Conservation (phyloP, 92 coral and sea anemone genomes). For the Heteractis magnifica region DNA sequence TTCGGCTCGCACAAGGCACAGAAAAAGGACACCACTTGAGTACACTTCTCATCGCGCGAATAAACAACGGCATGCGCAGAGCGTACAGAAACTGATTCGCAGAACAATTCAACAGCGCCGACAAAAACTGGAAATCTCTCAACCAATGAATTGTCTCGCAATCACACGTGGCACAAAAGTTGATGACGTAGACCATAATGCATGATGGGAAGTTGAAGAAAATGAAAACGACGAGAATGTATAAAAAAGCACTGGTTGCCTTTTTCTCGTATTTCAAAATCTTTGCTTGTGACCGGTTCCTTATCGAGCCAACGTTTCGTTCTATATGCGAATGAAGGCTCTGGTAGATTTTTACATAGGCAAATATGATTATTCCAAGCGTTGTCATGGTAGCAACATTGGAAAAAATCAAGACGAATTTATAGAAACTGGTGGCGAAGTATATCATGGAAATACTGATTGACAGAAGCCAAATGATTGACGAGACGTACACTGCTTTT, state of each 20-base stretch:
- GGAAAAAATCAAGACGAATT: conserved; percentile 61
- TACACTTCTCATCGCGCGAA: conserved; percentile 53
- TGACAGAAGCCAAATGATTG: conserved; percentile 54
- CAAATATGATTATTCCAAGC: conserved; percentile 38
- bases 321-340: conserved; percentile 48
- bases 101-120: conserved; percentile 67
- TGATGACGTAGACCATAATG: conserved; percentile 76
- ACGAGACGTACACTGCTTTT: conserved; percentile 36
- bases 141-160: conserved; percentile 81
- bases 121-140: conserved; percentile 81
- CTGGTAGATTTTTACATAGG: conserved; percentile 54
- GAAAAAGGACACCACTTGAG: conserved; percentile 4
- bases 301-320: background rate
- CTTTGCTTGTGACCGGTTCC: conserved; percentile 4
- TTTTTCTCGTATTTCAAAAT: conserved; percentile 46
- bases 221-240: conserved; percentile 61
- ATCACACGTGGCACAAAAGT: conserved; percentile 72
- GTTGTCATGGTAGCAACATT: conserved; percentile 58
- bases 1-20: background rate
- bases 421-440: conserved; percentile 55
- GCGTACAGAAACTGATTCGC: conserved; percentile 88
- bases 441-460: conserved; percentile 41
- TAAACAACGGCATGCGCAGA: conserved; percentile 75
- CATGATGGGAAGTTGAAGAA: conserved; percentile 77
- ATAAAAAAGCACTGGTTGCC: conserved; percentile 65